Conservation (phyloP, 2,888 invertebrate genomes). For the Nudaria mundana region DNA sequence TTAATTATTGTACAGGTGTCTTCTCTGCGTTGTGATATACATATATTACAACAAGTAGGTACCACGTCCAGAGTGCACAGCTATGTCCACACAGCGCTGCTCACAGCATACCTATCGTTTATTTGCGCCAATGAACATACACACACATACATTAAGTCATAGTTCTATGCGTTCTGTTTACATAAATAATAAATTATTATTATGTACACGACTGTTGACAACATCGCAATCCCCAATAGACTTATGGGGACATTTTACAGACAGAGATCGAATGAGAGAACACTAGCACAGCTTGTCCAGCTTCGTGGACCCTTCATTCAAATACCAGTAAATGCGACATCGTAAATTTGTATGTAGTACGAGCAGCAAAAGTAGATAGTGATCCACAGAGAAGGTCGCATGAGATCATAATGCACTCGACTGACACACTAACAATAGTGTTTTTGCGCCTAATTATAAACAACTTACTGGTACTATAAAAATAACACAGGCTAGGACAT, state of each 20-base stretch:
- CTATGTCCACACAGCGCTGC: not conserved
- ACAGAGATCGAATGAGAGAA: no score
- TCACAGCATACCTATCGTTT: not conserved
- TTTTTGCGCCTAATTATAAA: not conserved
- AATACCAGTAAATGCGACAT: slow-evolving; percentile 1
- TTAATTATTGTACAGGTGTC: no score
- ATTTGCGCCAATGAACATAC: not conserved
- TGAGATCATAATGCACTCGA: slow-evolving; percentile 4
- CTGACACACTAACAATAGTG: not conserved
- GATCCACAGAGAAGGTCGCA: slow-evolving; percentile 5
- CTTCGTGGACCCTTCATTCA: no score
- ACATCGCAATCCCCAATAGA: not conserved
- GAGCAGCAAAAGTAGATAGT: no score
- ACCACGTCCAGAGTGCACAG: not conserved
- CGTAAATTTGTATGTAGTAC: no score
- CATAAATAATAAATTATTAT: not conserved
- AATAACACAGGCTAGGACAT: no score
- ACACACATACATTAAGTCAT: no score
- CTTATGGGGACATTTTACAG: no score
- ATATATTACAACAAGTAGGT: not conserved
- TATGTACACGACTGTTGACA: not conserved
- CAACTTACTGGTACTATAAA: not conserved
- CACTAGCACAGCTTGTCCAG: no score
- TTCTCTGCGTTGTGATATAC: no score
- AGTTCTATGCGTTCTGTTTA: slow-evolving; percentile 1